Percentiles rank a stretch among this genome's conserved stretches.
Evolutionary conservation across 2,888 invertebrate genomes (phyloP).

Genomic region (Eremobia ochroleuca): DNA sequence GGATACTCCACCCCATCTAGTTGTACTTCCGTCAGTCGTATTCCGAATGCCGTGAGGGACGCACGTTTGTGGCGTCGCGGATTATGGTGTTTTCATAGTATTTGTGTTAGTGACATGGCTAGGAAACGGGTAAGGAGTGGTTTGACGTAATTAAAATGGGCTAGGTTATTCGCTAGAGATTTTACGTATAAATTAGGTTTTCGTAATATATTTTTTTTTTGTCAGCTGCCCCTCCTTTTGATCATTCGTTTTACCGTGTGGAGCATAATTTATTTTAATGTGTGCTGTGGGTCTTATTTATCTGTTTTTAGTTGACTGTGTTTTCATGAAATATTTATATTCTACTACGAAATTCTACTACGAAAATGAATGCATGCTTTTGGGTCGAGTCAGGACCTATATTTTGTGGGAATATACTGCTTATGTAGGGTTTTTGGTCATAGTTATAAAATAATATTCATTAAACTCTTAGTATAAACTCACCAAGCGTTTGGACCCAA

Average conservation of each 20-base stretch:
- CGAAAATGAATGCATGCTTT: slow-evolving; percentile 1
- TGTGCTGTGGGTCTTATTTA: slow-evolving; percentile 13
- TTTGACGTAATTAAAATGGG: slow-evolving; percentile 57
- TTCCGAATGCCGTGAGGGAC: slow-evolving; percentile 71
- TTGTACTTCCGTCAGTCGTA: slow-evolving; percentile 78
- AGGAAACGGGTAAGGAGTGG: slow-evolving; percentile 86
- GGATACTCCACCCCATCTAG: slow-evolving; percentile 74
- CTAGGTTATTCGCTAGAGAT: slow-evolving; percentile 59
- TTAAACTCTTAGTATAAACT: neutral
- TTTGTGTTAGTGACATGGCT: slow-evolving; percentile 81
- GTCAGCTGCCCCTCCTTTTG: slow-evolving; percentile 38
- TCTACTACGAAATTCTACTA: slow-evolving; percentile 6
- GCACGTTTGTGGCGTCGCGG: slow-evolving; percentile 68
- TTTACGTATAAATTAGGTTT: slow-evolving; percentile 26
- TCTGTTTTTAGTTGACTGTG: slow-evolving; percentile 7
- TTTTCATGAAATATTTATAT: slow-evolving; percentile 27
- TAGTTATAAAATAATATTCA: neutral
- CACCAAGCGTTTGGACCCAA: neutral
- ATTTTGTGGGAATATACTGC: slow-evolving; percentile 4
- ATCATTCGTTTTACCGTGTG: slow-evolving; percentile 25
- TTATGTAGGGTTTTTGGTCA: neutral
- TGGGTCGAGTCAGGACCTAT: slow-evolving; percentile 11
- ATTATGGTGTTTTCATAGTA: slow-evolving; percentile 71
- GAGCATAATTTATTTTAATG: slow-evolving; percentile 28
- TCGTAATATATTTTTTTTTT: slow-evolving; percentile 3